Conservation (phyloP, 2,797 vertebrate genomes). For the Australoheros facetus region DNA sequence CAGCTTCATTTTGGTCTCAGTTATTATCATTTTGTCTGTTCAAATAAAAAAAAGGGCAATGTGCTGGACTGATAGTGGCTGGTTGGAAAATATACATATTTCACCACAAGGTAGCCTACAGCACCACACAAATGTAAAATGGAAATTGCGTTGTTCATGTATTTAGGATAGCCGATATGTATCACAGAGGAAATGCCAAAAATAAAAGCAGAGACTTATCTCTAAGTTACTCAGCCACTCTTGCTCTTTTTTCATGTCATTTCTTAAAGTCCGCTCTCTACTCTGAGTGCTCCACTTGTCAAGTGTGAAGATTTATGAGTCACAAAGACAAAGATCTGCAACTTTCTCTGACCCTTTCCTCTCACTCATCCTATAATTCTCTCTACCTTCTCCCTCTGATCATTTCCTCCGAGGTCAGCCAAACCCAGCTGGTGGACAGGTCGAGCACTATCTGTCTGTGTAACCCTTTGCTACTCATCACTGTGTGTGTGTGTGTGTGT, state of each 20-base stretch:
- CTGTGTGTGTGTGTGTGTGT: constrained; percentile 2
- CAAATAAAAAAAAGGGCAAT: background rate
- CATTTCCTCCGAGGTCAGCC: constrained; percentile 66
- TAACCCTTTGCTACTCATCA: constrained; percentile 45
- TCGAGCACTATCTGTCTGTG: constrained; percentile 46
- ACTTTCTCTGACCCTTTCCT: constrained; percentile 44
- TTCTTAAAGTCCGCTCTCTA: constrained; percentile 33
- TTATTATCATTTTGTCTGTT: background rate
- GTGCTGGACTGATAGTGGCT: background rate
- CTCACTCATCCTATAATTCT: constrained; percentile 48
- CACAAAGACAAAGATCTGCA: constrained; percentile 59
- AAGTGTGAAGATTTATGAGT: constrained; percentile 58
- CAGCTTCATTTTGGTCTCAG: background rate
- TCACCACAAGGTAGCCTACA: background rate
- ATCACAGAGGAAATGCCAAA: background rate
- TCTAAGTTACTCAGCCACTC: background rate
- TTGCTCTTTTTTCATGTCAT: constrained; percentile 6
- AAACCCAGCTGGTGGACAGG: constrained; percentile 62
- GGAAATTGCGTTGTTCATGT: background rate
- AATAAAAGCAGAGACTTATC: background rate
- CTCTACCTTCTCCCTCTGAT: constrained; percentile 48
- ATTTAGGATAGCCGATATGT: background rate
- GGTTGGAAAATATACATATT: background rate
- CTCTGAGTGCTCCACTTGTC: constrained; percentile 50
- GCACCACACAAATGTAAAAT: background rate